These are phyloP conservation scores for Falco punctatus DNA, from an alignment of 2,113 vertebrate species.

Conservation along the genomic window DNA sequence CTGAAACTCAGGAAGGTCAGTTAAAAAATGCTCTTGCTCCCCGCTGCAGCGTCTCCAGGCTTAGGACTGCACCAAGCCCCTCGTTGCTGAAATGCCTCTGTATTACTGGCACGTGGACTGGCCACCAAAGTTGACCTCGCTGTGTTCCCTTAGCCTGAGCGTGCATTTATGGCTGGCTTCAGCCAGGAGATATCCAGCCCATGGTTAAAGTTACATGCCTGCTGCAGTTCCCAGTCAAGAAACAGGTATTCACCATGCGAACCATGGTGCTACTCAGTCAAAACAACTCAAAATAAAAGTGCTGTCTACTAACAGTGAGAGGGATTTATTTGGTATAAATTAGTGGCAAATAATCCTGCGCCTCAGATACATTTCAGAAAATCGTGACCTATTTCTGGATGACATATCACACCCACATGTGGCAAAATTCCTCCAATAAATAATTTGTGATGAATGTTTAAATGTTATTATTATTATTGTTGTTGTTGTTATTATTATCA, in stretches of 20 bases:
- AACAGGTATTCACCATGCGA: conserved; percentile 25
- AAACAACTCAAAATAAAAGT: conserved; percentile 36
- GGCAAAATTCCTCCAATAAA: conserved; percentile 22
- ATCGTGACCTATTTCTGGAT: conserved; percentile 10
- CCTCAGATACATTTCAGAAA: conserved; percentile 34
- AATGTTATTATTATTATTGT: not conserved
- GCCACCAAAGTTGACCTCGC: not conserved
- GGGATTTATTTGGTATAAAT: conserved; percentile 6
- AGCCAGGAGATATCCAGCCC: not conserved
- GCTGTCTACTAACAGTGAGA: not conserved
- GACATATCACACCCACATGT: not conserved
- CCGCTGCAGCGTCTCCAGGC: not conserved
- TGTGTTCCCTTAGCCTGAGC: not conserved
- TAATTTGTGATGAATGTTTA: not conserved
- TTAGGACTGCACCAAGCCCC: accelerated
- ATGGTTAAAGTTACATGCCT: not conserved
- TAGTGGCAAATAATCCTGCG: conserved; percentile 18
- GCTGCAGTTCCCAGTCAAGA: not conserved
- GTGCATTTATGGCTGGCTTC: not conserved
- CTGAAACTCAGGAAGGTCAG: not conserved
- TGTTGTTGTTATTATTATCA: not conserved
- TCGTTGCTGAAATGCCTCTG: not conserved
- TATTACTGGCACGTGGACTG: not conserved
- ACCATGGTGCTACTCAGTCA: not conserved
- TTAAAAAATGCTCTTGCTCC: not conserved